A percentile compares a stretch with the other conserved stretches of the same genome.
Evolutionary conservation across 1,140 invertebrate genomes (phyloP).

Genomic region (Plutomurus gul): DNA sequence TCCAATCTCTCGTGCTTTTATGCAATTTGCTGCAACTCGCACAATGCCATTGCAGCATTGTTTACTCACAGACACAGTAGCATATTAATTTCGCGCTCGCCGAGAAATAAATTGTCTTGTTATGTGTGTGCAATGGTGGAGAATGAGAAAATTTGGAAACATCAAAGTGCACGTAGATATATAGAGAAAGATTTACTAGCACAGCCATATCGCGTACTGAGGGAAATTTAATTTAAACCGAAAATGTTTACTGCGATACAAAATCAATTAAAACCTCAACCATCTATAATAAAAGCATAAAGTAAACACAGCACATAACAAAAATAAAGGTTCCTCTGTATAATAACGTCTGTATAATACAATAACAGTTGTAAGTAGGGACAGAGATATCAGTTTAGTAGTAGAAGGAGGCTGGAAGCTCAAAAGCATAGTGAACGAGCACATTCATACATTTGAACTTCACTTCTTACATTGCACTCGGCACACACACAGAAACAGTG

Average conservation of each 20-base stretch:
- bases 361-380: too few species aligned
- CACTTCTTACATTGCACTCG: neutral
- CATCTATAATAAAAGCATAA: slow-evolving; percentile 26
- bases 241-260: slow-evolving; percentile 25
- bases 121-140: too few species aligned
- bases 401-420: too few species aligned
- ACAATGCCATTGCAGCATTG: neutral
- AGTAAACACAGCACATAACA: slow-evolving; percentile 13
- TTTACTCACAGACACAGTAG: neutral
- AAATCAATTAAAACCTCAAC: slow-evolving; percentile 25
- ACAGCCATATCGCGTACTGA: neutral
- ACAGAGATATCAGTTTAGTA: too few species aligned
- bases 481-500: neutral
- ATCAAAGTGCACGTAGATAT: slow-evolving; percentile 24
- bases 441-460: too few species aligned
- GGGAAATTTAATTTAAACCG: slow-evolving; percentile 28
- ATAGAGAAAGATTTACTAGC: slow-evolving; percentile 9
- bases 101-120: too few species aligned
- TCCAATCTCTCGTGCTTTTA: too few species aligned
- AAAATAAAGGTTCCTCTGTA: slow-evolving; percentile 1
- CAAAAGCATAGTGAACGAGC: too few species aligned
- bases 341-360: too few species aligned
- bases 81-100: too few species aligned
- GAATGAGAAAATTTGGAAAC: slow-evolving; percentile 22
- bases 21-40: too few species aligned